Conservation (phyloP, 2,888 invertebrate species). For the Philonicus albiceps region DNA sequence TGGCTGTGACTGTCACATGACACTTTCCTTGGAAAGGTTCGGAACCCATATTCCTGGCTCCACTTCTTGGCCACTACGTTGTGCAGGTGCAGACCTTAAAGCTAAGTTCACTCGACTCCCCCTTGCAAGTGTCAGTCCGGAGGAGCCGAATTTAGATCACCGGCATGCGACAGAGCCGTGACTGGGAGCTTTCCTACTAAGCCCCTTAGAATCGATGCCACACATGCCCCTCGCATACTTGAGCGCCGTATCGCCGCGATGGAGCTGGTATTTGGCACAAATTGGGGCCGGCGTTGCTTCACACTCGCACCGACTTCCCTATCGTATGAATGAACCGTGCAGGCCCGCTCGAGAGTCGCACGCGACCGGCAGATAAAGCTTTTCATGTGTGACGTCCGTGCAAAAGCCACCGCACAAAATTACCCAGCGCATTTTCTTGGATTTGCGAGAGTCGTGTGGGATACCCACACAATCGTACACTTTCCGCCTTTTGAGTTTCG, state of each 20-base stretch:
- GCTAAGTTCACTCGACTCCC: not conserved
- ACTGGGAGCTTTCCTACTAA: not conserved
- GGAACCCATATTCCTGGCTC: not conserved
- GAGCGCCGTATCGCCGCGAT: not conserved
- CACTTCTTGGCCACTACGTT: not conserved
- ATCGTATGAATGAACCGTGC: constrained; percentile 16
- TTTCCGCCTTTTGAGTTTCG: not conserved
- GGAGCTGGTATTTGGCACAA: constrained; percentile 1
- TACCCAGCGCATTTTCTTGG: not conserved
- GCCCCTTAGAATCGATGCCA: not conserved
- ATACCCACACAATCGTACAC: not conserved
- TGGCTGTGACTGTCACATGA: not conserved
- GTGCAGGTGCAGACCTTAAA: not conserved
- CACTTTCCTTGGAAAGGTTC: not conserved
- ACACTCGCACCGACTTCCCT: not conserved
- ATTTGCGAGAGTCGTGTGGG: not conserved
- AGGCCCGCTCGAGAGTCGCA: not conserved
- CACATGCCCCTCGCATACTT: not conserved
- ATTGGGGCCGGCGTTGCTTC: constrained; percentile 15
- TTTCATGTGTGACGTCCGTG: constrained; percentile 32
- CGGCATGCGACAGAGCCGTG: constrained; percentile 6
- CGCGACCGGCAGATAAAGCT: constrained; percentile 22
- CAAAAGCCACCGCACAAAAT: not conserved
- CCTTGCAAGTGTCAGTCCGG: not conserved
- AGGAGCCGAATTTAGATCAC: not conserved